Base-by-base conservation (phyloP, 2,888 invertebrate species). In the Drosophila setosimentum region DNA sequence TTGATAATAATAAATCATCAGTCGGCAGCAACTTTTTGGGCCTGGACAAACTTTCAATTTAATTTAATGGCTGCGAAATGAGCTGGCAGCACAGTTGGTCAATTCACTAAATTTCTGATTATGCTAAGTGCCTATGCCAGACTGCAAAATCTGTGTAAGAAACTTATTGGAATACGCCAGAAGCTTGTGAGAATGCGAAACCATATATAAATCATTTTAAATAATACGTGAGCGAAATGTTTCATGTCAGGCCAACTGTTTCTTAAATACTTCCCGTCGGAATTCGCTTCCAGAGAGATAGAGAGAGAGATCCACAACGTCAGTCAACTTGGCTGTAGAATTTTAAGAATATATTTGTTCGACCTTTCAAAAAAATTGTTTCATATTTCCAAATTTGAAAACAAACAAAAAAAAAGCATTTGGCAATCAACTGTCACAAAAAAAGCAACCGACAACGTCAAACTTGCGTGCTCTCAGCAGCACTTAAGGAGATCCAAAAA, bases 1-100 rank as follows among this genome's bases (percentile, higher is more conserved):
- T 67, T 84, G 51, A 71, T 71, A 80, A 78, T 87, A 86, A 85
- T 85, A 85, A 85, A 85, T 85, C 88, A 85, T 85, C 81, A 57
- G 71, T 60, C 45, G 73, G 62, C 72, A 30, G 45, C 53, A 40
- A 40, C 29, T 55, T 40, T n/a, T 29, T n/a, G 29, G 49, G 33
- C n/a, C 55, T 42, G 53, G 24, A 24, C 55, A 70, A 81, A 81
- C 79, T 85, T 83, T 73, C 70, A 76, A 83, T 83, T 85, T 61
- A 81, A 83, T 85, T 85, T 79, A 85, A 87, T 83, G 53, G 79
- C 60, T 70, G 49, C 73, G 73, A 78, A 79, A 65, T 76, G 67
- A 69, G 73, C 66, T 67, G 54, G 32, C 67, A 72, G 59, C 24
- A 13, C 61, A 68, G 58, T 73, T 79, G 76, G 50, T 49, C 63